A percentile compares a stretch with the other conserved stretches of the same genome.
Evolutionary conservation across 2,113 vertebrate species (phyloP).

Genomic region (Rhinopomastus cyanomelas): DNA sequence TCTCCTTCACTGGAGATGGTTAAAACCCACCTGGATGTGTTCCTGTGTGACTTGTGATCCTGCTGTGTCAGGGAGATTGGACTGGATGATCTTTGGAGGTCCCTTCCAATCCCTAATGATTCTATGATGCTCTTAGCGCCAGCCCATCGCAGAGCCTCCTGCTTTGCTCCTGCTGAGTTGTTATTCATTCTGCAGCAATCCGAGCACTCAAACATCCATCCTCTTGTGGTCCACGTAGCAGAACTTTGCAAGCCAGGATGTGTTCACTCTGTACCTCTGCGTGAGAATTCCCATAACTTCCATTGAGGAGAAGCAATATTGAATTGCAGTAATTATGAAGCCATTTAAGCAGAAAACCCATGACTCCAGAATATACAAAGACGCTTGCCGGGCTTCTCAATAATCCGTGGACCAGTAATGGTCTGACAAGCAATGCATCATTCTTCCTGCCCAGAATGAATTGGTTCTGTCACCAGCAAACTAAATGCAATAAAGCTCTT

Average conservation of each 20-base stretch:
- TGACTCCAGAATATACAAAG: neutral
- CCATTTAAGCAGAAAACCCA: neutral
- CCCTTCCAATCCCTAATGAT: too few species aligned
- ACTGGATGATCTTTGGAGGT: too few species aligned
- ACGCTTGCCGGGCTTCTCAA: neutral
- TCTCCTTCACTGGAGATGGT: too few species aligned
- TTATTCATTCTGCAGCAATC: neutral
- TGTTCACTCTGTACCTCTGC: neutral
- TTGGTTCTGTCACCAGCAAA: slow-evolving; percentile 67
- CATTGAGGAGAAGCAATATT: neutral
- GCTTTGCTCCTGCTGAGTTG: neutral
- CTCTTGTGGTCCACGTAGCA: neutral
- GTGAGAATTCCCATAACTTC: neutral
- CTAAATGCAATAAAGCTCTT: slow-evolving; percentile 66
- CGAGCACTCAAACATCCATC: neutral
- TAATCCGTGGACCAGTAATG: neutral
- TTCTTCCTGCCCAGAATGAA: slow-evolving; percentile 46
- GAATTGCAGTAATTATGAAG: neutral
- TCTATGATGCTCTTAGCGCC: neutral
- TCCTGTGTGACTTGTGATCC: too few species aligned
- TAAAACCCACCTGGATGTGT: too few species aligned
- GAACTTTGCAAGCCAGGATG: neutral
- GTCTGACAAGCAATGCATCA: slow-evolving; percentile 52
- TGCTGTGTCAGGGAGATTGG: too few species aligned
- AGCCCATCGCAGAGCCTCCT: neutral